A percentile compares a stretch with the other conserved stretches of the same genome.
These are phyloP conservation scores for Alces alces DNA, from an alignment of 2,113 vertebrate species.

Conservation along the genomic window DNA sequence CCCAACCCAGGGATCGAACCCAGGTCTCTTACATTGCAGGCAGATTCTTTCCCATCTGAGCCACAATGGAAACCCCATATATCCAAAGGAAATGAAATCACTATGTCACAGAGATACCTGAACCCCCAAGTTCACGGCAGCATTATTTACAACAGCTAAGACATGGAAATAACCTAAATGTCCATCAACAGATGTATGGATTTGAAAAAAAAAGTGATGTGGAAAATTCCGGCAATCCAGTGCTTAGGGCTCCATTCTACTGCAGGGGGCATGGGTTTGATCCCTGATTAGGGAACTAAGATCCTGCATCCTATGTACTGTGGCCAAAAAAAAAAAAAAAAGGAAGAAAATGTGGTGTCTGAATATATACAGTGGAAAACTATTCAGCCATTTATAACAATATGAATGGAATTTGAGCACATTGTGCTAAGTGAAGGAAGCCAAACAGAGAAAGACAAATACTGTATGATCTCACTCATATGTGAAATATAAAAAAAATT, in stretches of 20 bases:
- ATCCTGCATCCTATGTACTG: neutral
- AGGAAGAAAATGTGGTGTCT: neutral
- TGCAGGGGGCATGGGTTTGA: neutral
- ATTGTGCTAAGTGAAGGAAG: neutral
- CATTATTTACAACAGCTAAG: neutral
- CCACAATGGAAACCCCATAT: neutral
- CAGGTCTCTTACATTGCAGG: neutral
- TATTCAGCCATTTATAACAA: neutral
- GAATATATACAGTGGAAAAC: neutral
- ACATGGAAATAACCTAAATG: neutral
- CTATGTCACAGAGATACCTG: neutral
- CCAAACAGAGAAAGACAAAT: neutral
- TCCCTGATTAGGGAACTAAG: neutral
- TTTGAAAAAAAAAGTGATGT: neutral
- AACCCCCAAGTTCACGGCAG: neutral
- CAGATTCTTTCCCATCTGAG: neutral
- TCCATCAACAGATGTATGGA: neutral
- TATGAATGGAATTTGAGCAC: neutral
- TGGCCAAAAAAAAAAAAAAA: neutral
- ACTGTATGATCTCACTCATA: neutral
- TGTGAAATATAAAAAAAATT: neutral
- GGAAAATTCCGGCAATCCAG: neutral
- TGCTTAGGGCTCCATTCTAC: neutral
- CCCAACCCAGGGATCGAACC: neutral
- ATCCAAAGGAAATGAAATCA: neutral